These are phyloP conservation scores for Potorous gilbertii DNA, from an alignment of 2,797 vertebrate genomes.

Conservation along the genomic window DNA sequence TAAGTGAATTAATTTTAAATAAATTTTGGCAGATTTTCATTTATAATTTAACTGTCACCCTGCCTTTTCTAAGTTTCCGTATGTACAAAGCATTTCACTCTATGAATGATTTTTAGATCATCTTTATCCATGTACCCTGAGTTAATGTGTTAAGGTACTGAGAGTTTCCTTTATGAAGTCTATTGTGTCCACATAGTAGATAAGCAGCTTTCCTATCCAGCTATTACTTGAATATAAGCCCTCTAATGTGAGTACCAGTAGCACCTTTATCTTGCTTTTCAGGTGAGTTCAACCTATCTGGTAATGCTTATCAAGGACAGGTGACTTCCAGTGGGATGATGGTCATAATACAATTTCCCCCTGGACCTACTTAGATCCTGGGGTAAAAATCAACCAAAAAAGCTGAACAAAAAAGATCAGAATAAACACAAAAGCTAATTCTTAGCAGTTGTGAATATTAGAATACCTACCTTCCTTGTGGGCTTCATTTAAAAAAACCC, in stretches of 20 bases:
- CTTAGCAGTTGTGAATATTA: slow-evolving; percentile 9
- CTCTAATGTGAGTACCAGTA: background rate
- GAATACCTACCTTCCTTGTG: slow-evolving; percentile 17
- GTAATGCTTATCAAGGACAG: background rate
- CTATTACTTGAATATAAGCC: background rate
- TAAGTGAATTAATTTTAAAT: background rate
- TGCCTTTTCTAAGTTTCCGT: slow-evolving; percentile 7
- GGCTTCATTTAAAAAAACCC: background rate
- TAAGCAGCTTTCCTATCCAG: background rate
- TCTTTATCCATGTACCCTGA: background rate
- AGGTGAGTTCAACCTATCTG: slow-evolving; percentile 25
- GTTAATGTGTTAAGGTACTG: slow-evolving; percentile 30
- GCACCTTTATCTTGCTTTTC: background rate
- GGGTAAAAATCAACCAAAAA: background rate
- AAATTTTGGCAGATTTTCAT: slow-evolving; percentile 24
- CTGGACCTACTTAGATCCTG: background rate
- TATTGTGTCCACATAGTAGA: slow-evolving; percentile 6
- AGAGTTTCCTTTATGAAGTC: slow-evolving; percentile 34
- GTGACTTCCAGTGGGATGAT: background rate
- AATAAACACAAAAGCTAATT: slow-evolving; percentile 43
- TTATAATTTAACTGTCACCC: slow-evolving; percentile 2
- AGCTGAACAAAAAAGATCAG: background rate
- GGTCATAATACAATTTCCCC: slow-evolving; percentile 15
- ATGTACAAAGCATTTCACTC: slow-evolving; percentile 11
- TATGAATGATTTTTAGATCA: slow-evolving; percentile 31